Evolutionary conservation across 2,888 invertebrate species (phyloP).

Genomic region (Drosophila paramelanica): DNA sequence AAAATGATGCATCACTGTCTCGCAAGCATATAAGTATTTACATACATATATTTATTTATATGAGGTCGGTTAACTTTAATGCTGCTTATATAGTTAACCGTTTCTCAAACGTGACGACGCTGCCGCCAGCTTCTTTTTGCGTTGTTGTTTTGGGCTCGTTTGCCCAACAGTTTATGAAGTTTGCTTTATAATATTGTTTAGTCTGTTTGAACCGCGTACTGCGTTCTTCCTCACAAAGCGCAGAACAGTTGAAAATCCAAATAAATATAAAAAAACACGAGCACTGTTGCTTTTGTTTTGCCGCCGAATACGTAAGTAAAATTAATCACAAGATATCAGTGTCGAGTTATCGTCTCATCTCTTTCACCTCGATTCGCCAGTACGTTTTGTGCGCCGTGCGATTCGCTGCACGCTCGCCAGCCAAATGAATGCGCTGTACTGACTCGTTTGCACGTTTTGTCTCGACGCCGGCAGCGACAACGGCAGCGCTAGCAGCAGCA

Average conservation of each 20-base stretch:
- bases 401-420: conserved; percentile 59
- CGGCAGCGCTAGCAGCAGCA: conserved; percentile 6
- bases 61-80: conserved; percentile 5
- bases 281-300: conserved; percentile 28
- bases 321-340: conserved; percentile 68
- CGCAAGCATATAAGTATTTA: conserved; percentile 9
- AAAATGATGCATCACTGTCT: conserved; percentile 11
- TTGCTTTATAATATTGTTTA: conserved; percentile 32
- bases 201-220: conserved; percentile 34
- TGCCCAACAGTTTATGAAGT: conserved; percentile 19
- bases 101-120: conserved; percentile 39
- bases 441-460: conserved; percentile 67
- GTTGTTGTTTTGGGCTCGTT: conserved; percentile 31
- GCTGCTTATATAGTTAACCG: conserved; percentile 24
- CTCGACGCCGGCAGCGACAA: conserved; percentile 34
- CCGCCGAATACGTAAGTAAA: conserved; percentile 34
- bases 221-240: conserved; percentile 50
- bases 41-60: conserved; percentile 9
- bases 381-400: conserved; percentile 47
- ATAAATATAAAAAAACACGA: conserved; percentile 28
- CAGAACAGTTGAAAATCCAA: conserved; percentile 5
- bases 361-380: conserved; percentile 32
- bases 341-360: conserved; percentile 69
- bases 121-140: conserved; percentile 61
- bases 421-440: conserved; percentile 64